Evolutionary conservation across 2,797 vertebrate genomes (phyloP).

Genomic region (Rhinichthys osculus): DNA sequence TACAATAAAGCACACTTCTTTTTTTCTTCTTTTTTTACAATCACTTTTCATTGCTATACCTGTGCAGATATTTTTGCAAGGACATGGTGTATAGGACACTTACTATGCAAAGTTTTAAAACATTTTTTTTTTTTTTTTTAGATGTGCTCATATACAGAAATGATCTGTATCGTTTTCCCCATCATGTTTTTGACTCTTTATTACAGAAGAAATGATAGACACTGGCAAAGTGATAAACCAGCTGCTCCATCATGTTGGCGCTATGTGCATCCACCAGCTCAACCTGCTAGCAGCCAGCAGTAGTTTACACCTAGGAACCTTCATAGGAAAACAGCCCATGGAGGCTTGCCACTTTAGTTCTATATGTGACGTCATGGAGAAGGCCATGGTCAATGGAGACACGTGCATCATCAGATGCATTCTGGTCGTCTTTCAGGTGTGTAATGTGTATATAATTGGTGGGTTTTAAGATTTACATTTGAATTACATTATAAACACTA

Average conservation of each 20-base stretch:
- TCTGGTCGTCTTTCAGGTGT: conserved; percentile 94
- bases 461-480: background rate
- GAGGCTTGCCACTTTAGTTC: conserved; percentile 95
- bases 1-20: background rate
- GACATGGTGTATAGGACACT: background rate
- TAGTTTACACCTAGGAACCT: conserved; percentile 86
- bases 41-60: background rate
- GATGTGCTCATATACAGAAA: background rate
- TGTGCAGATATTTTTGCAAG: background rate
- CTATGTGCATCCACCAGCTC: conserved; percentile 99
- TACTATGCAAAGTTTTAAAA: background rate
- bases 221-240: conserved; percentile 97
- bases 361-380: conserved; percentile 99
- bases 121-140: background rate
- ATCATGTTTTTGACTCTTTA: background rate
- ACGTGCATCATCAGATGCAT: conserved; percentile 97
- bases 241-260: conserved; percentile 96
- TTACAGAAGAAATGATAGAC: conserved; percentile 88
- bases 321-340: conserved; percentile 94
- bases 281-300: conserved; percentile 92
- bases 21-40: background rate
- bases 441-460: conserved; percentile 67
- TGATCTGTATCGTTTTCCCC: background rate
- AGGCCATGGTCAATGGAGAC: conserved; percentile 96
- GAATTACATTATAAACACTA: background rate